phyloP scores from a whole-genome alignment of 1,140 invertebrate genomes.

The Atopsyche davidsoni region DNA sequence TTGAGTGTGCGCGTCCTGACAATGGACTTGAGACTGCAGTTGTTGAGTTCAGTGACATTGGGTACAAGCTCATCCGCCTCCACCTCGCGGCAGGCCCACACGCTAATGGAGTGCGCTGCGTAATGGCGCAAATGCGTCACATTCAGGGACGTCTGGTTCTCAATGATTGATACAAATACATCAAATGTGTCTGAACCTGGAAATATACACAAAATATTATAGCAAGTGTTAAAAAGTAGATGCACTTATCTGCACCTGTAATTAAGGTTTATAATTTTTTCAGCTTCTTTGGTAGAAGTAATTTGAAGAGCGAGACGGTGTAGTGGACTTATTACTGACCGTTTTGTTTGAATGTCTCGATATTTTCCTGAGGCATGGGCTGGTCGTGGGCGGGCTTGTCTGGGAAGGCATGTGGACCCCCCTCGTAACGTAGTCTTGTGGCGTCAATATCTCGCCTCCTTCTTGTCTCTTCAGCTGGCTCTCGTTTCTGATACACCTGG shows the following conservation, averaged over 20 bases:
- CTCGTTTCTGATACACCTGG: slow-evolving; percentile 23
- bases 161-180: slow-evolving; percentile 36
- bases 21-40: slow-evolving; percentile 42
- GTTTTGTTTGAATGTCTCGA: slow-evolving; percentile 11
- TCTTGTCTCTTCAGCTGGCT: slow-evolving; percentile 2
- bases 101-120: slow-evolving; percentile 61
- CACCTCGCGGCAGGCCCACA: slow-evolving; percentile 64
- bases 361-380: slow-evolving; percentile 8
- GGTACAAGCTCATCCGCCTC: slow-evolving; percentile 31
- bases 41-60: slow-evolving; percentile 34
- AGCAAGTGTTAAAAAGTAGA: no score
- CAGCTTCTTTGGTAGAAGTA: no score
- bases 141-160: slow-evolving; percentile 41
- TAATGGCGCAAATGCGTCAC: slow-evolving; percentile 65
- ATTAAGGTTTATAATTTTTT: no score
- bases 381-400: not conserved
- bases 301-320: no score
- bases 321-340: slow-evolving; percentile 11
- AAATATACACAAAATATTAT: no score
- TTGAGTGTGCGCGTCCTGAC: slow-evolving; percentile 35
- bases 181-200: slow-evolving; percentile 32
- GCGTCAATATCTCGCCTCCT: slow-evolving; percentile 12
- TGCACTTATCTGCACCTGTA: no score
- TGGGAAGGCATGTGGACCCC: not conserved
- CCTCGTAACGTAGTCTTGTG: not conserved